Percentiles rank a stretch among this genome's conserved stretches.
Conservation (phyloP, 2,888 invertebrate species). For the Mesorhabditis spiculigera region DNA sequence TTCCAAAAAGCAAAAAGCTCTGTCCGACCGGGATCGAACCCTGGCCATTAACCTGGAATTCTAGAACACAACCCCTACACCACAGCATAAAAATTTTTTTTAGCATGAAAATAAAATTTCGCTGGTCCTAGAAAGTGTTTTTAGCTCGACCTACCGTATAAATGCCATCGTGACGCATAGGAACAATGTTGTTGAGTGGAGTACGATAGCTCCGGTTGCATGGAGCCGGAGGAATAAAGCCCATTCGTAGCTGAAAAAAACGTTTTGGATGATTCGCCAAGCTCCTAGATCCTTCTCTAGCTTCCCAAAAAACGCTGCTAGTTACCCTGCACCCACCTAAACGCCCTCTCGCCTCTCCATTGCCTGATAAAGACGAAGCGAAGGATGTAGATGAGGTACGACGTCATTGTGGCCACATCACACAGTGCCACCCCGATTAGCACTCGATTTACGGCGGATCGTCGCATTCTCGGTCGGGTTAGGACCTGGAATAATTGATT, state of each 20-base stretch:
- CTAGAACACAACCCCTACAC: no score
- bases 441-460: constrained; percentile 16
- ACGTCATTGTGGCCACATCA: constrained; percentile 28
- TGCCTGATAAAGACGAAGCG: constrained; percentile 26
- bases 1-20: no score
- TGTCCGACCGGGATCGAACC: no score
- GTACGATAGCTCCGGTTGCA: constrained; percentile 23
- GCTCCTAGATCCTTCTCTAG: no score
- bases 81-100: neutral
- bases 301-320: neutral
- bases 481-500: constrained; percentile 3
- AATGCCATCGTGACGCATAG: constrained; percentile 22
- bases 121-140: neutral
- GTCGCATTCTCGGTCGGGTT: constrained; percentile 16
- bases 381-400: constrained; percentile 29
- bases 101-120: neutral
- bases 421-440: constrained; percentile 23
- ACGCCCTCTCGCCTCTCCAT: constrained; percentile 12
- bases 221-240: constrained; percentile 29
- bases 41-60: no score
- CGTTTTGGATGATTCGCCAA: no score
- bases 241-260: constrained; percentile 23
- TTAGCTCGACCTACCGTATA: constrained; percentile 9
- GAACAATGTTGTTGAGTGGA: constrained; percentile 34
- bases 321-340: constrained; percentile 10